These are phyloP conservation scores for Tapera naevia DNA, from an alignment of 2,797 vertebrate species.

Conservation along the genomic window DNA sequence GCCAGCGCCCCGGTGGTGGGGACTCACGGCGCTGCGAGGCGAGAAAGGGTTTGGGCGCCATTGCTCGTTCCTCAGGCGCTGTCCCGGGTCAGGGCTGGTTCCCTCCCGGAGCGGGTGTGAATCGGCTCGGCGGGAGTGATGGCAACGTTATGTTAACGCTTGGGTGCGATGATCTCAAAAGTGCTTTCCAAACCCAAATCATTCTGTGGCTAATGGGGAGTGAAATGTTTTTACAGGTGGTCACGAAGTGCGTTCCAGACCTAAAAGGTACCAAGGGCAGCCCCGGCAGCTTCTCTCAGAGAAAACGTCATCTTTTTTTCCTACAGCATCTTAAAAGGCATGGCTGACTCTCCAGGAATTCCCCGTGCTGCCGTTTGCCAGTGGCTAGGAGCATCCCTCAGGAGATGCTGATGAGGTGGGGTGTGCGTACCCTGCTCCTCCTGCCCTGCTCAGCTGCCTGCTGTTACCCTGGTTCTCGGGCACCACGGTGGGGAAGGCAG, in stretches of 20 bases:
- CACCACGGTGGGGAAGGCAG: accelerated
- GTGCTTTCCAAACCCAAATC: too few species aligned
- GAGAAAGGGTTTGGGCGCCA: accelerated
- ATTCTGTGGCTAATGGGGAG: not conserved
- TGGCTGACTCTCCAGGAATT: not conserved
- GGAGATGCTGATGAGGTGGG: not conserved
- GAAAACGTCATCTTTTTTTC: not conserved
- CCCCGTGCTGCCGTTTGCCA: not conserved
- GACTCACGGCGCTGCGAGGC: not conserved
- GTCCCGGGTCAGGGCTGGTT: accelerated
- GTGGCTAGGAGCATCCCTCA: too few species aligned
- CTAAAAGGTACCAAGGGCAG: accelerated
- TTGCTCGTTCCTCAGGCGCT: not conserved
- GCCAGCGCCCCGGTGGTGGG: too few species aligned
- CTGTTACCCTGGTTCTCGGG: too few species aligned
- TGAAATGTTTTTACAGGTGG: not conserved
- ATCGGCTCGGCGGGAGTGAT: accelerated
- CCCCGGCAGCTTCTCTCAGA: not conserved
- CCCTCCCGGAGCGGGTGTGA: accelerated
- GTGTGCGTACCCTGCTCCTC: not conserved
- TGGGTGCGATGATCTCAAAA: too few species aligned
- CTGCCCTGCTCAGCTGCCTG: accelerated
- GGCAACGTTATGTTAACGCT: too few species aligned
- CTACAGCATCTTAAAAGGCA: not conserved
- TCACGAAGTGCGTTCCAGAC: not conserved